phyloP scores from a whole-genome alignment of 1,140 invertebrate species.

The Melitaea cinxia region DNA sequence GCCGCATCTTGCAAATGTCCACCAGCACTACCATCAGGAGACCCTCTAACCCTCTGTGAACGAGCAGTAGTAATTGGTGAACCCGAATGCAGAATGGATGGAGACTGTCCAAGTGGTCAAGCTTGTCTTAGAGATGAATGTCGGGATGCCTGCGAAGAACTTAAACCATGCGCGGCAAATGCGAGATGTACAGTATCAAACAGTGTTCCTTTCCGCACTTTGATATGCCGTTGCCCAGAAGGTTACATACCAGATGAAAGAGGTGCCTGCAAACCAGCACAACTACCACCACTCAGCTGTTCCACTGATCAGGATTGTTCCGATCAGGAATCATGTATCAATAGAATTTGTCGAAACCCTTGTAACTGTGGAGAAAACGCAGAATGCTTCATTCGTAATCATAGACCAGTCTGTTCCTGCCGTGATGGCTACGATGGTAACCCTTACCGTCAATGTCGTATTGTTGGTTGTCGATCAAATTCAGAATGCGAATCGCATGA shows the following conservation, averaged over 20 bases:
- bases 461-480: conserved; percentile 89
- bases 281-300: conserved; percentile 88
- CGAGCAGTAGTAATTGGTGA: conserved; percentile 76
- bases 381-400: conserved; percentile 90
- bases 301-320: conserved; percentile 89
- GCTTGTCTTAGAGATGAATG: conserved; percentile 91
- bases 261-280: conserved; percentile 88
- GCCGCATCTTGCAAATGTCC: conserved; percentile 89
- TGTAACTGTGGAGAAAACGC: conserved; percentile 94
- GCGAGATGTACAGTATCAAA: conserved; percentile 90
- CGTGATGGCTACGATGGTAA: conserved; percentile 91
- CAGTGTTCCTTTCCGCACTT: conserved; percentile 90
- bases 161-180: conserved; percentile 87
- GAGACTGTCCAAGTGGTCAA: conserved; percentile 89
- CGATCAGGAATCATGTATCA: conserved; percentile 90
- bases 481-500: conserved; percentile 90
- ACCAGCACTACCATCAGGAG: conserved; percentile 87
- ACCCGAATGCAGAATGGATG: conserved; percentile 89
- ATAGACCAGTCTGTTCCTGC: conserved; percentile 93
- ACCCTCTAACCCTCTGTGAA: conserved; percentile 90
- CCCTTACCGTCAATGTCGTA: conserved; percentile 89
- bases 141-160: conserved; percentile 88
- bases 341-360: conserved; percentile 91
- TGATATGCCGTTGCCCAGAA: conserved; percentile 92
- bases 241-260: conserved; percentile 90